These are phyloP conservation scores for Phalacrocorax brasilianus DNA, from an alignment of 2,113 vertebrate species.

Conservation along the genomic window DNA sequence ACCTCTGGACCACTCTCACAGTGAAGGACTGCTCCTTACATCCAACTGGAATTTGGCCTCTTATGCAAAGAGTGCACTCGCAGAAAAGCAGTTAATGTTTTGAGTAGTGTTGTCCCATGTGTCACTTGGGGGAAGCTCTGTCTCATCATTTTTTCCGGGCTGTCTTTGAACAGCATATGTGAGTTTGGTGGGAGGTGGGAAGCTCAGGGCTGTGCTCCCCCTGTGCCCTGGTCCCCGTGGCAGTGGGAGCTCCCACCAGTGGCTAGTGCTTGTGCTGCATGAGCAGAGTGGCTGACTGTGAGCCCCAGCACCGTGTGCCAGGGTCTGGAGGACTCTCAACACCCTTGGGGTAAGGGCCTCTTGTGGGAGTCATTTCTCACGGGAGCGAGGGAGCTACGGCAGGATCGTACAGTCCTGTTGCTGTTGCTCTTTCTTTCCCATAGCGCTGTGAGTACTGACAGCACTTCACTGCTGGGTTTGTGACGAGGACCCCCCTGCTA, in stretches of 20 bases:
- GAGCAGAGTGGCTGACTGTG: rapidly evolving
- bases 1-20: no score
- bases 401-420: background rate
- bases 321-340: background rate
- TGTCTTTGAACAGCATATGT: rapidly evolving
- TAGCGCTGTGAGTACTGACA: rapidly evolving
- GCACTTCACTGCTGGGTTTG: background rate
- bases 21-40: background rate
- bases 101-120: background rate
- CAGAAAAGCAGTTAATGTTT: background rate
- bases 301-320: background rate
- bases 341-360: background rate
- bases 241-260: rapidly evolving
- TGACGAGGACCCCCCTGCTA: background rate
- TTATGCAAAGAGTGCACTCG: rapidly evolving
- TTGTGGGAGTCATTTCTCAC: background rate
- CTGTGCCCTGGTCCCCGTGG: rapidly evolving
- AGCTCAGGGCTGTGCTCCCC: background rate
- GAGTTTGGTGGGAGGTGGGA: background rate
- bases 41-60: background rate
- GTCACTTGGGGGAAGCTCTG: no score
- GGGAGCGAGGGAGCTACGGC: background rate
- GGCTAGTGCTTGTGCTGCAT: background rate
- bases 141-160: background rate
- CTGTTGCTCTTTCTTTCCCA: background rate